Evolutionary conservation across 1,140 invertebrate genomes (phyloP).

Genomic region (Drosophila pectinifera): DNA sequence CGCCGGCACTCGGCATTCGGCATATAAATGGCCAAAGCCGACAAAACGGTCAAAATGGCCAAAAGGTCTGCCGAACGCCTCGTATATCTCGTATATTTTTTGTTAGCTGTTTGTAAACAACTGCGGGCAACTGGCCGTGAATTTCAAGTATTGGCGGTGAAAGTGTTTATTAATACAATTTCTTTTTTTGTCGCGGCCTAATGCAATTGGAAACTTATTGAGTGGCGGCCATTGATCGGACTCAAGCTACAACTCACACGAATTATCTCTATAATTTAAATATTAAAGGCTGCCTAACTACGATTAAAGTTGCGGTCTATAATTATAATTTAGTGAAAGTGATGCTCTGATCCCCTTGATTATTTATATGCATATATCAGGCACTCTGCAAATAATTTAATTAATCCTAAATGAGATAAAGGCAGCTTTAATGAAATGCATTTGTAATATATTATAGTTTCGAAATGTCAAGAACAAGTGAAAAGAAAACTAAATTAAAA

Average conservation of each 20-base stretch:
- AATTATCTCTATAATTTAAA: background rate
- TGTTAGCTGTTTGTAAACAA: conserved; percentile 64
- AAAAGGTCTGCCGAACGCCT: conserved; percentile 40
- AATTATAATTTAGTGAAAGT: background rate
- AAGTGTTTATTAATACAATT: conserved; percentile 80
- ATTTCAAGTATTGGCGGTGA: conserved; percentile 73
- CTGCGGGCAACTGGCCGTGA: conserved; percentile 56
- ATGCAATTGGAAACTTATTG: conserved; percentile 54
- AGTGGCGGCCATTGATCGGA: conserved; percentile 30
- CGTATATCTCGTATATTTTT: conserved; percentile 16
- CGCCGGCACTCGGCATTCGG: conserved; percentile 43
- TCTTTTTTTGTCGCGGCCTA: conserved; percentile 53
- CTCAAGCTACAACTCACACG: background rate
- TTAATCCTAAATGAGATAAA: too few species aligned
- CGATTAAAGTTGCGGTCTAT: background rate
- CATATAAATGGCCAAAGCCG: conserved; percentile 60
- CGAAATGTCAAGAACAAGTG: too few species aligned
- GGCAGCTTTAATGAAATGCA: too few species aligned
- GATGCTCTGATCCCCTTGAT: background rate
- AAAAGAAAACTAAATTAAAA: too few species aligned
- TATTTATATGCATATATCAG: background rate
- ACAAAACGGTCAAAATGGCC: conserved; percentile 63
- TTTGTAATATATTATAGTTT: too few species aligned
- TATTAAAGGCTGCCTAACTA: background rate
- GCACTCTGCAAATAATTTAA: too few species aligned